Conservation (phyloP, 37 sponge, comb jelly and placozoan genomes). For the Spongilla lacustris region DNA sequence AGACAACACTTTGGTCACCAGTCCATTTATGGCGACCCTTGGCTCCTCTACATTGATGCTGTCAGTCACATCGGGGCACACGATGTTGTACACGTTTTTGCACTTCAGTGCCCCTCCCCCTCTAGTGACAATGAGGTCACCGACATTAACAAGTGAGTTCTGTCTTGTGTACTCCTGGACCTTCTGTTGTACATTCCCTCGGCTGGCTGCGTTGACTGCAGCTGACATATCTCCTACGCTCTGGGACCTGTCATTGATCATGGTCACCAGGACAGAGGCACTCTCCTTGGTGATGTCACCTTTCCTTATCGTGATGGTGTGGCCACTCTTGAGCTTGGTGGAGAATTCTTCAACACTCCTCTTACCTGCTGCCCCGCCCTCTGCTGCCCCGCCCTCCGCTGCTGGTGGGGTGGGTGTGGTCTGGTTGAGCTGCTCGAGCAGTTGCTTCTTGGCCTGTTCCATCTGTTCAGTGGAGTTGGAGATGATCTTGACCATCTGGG, state of each 20-base stretch:
- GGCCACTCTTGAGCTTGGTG: slow-evolving; percentile 12
- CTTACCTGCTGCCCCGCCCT: too few relatives aligned
- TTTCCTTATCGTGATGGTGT: slow-evolving; percentile 54
- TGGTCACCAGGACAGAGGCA: slow-evolving; percentile 63
- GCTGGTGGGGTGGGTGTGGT: not conserved
- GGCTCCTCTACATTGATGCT: not conserved
- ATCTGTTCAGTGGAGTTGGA: slow-evolving; percentile 49
- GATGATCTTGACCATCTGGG: slow-evolving; percentile 13
- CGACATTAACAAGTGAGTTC: slow-evolving; percentile 19
- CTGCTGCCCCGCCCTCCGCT: not conserved
- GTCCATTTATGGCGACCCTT: slow-evolving; percentile 8
- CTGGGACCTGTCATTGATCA: slow-evolving; percentile 48
- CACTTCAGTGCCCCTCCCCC: slow-evolving; percentile 70
- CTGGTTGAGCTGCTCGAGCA: not conserved
- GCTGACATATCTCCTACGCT: slow-evolving; percentile 67
- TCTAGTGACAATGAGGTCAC: slow-evolving; percentile 48
- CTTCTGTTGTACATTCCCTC: slow-evolving; percentile 36
- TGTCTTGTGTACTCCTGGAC: slow-evolving; percentile 4
- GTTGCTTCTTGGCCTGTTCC: slow-evolving; percentile 47
- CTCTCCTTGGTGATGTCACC: slow-evolving; percentile 67
- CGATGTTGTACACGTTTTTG: slow-evolving; percentile 65
- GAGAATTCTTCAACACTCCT: too few relatives aligned
- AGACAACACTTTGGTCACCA: slow-evolving; percentile 11
- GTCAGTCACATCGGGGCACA: slow-evolving; percentile 40
- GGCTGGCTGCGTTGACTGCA: slow-evolving; percentile 65